Evolutionary conservation across 2,797 vertebrate species (phyloP).

Genomic region (Hozukius guyotensis): DNA sequence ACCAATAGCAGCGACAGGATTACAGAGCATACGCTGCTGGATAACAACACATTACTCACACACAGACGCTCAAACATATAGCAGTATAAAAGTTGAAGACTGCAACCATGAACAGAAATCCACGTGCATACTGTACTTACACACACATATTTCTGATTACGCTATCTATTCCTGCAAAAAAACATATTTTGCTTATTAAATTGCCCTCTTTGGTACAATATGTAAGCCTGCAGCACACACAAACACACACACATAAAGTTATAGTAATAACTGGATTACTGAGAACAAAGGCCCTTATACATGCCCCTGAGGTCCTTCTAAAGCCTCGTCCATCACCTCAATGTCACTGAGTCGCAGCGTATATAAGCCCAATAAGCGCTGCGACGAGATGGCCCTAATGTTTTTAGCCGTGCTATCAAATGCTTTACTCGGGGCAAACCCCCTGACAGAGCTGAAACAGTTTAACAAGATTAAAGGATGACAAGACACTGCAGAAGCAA

Average conservation of each 20-base stretch:
- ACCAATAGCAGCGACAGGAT: slow-evolving; percentile 67
- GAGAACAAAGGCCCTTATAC: slow-evolving; percentile 10
- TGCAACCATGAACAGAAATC: background rate
- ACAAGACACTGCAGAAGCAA: slow-evolving; percentile 59
- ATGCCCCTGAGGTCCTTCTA: slow-evolving; percentile 2
- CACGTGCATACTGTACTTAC: background rate
- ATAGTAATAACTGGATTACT: slow-evolving; percentile 8
- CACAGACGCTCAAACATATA: slow-evolving; percentile 13
- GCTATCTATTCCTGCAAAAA: background rate
- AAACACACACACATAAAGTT: background rate
- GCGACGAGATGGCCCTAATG: slow-evolving; percentile 53
- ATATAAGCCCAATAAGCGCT: slow-evolving; percentile 43
- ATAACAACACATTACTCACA: slow-evolving; percentile 54
- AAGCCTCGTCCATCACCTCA: slow-evolving; percentile 44
- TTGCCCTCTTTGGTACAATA: background rate
- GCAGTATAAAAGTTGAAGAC: slow-evolving; percentile 1
- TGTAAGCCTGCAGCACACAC: background rate
- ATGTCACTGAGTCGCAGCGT: slow-evolving; percentile 50
- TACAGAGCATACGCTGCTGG: slow-evolving; percentile 63
- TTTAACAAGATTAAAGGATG: slow-evolving; percentile 82
- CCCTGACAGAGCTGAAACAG: slow-evolving; percentile 75
- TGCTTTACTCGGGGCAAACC: slow-evolving; percentile 54
- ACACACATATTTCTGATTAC: background rate
- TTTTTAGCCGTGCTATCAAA: slow-evolving; percentile 70
- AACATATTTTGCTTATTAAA: background rate